Evolutionary conservation across 2,888 invertebrate species (phyloP).

Genomic region (Hymenopus coronatus): DNA sequence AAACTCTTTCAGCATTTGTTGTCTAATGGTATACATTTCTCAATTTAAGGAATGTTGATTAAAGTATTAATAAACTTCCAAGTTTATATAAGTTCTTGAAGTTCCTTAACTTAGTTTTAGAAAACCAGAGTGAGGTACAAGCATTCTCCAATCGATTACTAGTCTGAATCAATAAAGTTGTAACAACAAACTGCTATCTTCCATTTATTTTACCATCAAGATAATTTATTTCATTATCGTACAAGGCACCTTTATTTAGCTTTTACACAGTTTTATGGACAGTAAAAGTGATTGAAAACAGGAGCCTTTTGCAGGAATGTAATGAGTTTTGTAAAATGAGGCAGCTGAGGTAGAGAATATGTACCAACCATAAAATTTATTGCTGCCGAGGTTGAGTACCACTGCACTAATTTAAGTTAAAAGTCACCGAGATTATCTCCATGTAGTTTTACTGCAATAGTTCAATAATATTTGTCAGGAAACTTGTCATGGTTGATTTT

Average conservation of each 20-base stretch:
- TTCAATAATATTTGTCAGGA: too few species aligned
- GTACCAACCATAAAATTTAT: background rate
- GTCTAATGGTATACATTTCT: too few species aligned
- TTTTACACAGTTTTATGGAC: background rate
- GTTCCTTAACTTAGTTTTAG: too few species aligned
- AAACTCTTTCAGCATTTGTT: too few species aligned
- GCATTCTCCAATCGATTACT: too few species aligned
- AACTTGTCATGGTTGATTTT: too few species aligned
- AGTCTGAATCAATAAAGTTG: background rate
- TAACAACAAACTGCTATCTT: background rate
- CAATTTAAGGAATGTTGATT: too few species aligned
- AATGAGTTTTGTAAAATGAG: background rate
- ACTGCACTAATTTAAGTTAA: background rate
- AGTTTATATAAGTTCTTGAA: too few species aligned
- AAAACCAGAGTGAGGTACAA: too few species aligned
- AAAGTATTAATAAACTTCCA: too few species aligned
- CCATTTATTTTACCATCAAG: background rate
- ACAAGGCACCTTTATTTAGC: background rate
- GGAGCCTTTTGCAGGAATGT: background rate
- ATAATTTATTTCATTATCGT: background rate
- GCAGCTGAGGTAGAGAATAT: background rate
- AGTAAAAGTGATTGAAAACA: background rate
- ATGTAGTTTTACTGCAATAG: too few species aligned
- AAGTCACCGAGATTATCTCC: background rate
- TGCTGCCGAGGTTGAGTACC: background rate